Evolutionary conservation across 92 coral and sea anemone genomes (phyloP), one percentile per base, ranked within the genome.

Genomic region (Epizoanthus fatuus): DNA sequence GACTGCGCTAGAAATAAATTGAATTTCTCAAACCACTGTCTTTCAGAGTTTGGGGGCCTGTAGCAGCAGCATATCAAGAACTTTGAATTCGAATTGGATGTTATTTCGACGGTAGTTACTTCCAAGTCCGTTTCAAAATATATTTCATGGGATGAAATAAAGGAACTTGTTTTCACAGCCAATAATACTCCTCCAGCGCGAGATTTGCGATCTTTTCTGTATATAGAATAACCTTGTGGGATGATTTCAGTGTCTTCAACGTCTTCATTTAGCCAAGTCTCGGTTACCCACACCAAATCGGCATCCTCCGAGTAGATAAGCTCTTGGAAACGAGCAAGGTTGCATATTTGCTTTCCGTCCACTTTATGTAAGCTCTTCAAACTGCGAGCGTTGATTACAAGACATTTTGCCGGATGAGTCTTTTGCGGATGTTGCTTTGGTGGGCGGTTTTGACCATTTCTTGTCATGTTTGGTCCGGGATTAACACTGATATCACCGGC

Each of bases 271-370:
- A 86, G 84, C 90, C 93, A 90, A 19, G 90, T 90, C 80, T 90
- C 93, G 4, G 87, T 86, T 53, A 86, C 93, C 83, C 86, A 90
- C 54, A 90, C 84, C 17, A 90, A 56, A 81, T 90, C 84, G 25
- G 90, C 75, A 39, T 86, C 79, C 63, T 90, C 90, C 19, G 90
- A 56, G 40, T 90, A 60, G 72, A 86, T 90, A 68, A 90, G 93
- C 60, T 90, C 93, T 76, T 86, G 90, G 52, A 80, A 86, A 35
- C 79, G 89, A 38, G 78, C 40, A 44, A 79, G 72, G 52, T 90
- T 80, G 25, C 74, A 79, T 12, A 84, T 54, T 79, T 89, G 63
- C 53, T 68, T 84, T 40, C 88, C 86, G 63, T 84, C 57, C n/a
- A 47, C 51, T 75, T 75, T 68, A 63, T 89, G 79, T 39, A 66